phyloP scores from a whole-genome alignment of 1,140 invertebrate genomes.

The Drosophila nikananu region DNA sequence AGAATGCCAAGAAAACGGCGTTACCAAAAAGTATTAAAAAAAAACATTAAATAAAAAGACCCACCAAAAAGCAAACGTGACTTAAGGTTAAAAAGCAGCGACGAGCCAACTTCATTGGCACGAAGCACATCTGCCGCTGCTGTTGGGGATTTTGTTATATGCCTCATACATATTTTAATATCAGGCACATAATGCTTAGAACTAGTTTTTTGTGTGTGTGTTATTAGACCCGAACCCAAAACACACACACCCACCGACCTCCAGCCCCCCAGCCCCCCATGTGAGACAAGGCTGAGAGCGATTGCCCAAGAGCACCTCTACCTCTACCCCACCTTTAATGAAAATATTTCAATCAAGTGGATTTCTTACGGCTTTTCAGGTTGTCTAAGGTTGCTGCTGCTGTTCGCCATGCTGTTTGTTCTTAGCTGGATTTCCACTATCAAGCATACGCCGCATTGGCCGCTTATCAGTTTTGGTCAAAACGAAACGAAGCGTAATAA shows the following conservation, averaged over 20 bases:
- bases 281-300: conserved; percentile 20
- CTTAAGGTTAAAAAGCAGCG: conserved; percentile 64
- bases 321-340: conserved; percentile 1
- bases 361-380: conserved; percentile 27
- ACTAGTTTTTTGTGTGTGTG: conserved; percentile 37
- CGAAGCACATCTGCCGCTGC: conserved; percentile 44
- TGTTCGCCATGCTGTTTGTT: conserved; percentile 10
- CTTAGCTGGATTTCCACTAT: conserved; percentile 46
- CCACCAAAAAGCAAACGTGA: conserved; percentile 78
- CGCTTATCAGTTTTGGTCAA: conserved; percentile 55
- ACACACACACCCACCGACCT: conserved; percentile 13
- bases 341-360: conserved; percentile 49
- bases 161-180: conserved; percentile 52
- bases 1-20: conserved; percentile 56
- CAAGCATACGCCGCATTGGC: conserved; percentile 60
- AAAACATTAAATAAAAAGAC: conserved; percentile 41
- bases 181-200: conserved; percentile 49
- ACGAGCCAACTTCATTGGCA: conserved; percentile 49
- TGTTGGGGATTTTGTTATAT: conserved; percentile 23
- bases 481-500: neutral
- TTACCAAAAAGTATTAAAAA: conserved; percentile 35
- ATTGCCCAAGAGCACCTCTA: conserved; percentile 24
- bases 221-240: conserved; percentile 8
- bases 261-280: conserved; percentile 6
- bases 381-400: conserved; percentile 32